Percentiles rank a stretch among this genome's conserved stretches.
Conservation (phyloP, 2,113 vertebrate genomes). For the Siphamia tubifer region DNA sequence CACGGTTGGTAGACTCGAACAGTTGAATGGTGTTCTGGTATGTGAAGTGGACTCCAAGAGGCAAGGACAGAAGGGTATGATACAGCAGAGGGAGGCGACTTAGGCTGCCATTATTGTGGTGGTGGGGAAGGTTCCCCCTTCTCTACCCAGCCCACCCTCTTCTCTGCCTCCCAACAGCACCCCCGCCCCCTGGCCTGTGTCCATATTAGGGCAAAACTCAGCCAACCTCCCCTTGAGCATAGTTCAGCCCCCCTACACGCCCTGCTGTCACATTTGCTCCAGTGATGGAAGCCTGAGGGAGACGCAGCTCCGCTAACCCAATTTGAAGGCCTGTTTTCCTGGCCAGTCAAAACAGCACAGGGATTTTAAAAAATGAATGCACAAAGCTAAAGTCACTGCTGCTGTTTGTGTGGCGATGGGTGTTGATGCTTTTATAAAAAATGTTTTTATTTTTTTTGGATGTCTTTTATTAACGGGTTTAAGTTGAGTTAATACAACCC, state of each 20-base stretch:
- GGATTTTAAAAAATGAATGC: conserved; percentile 55
- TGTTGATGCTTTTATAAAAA: background rate
- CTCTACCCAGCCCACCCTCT: conserved; percentile 41
- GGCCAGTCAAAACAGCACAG: conserved; percentile 45
- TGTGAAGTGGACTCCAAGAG: conserved; percentile 24
- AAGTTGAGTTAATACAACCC: background rate
- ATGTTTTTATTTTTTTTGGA: background rate
- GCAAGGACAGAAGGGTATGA: conserved; percentile 20
- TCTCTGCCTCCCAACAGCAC: conserved; percentile 4
- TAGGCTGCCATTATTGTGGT: conserved; percentile 66
- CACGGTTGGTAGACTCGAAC: conserved; percentile 4
- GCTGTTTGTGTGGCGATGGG: background rate
- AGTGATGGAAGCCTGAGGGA: conserved; percentile 56
- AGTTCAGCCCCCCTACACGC: conserved; percentile 47
- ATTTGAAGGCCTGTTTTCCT: conserved; percentile 54
- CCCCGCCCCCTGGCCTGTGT: conserved; percentile 18
- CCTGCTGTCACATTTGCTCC: conserved; percentile 70
- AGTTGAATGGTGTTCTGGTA: conserved; percentile 8
- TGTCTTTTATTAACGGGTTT: conserved; percentile 9
- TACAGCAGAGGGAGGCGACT: conserved; percentile 39
- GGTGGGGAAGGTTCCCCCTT: conserved; percentile 50
- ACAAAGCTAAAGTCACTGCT: background rate
- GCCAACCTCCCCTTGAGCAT: conserved; percentile 58
- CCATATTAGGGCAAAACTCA: conserved; percentile 76
- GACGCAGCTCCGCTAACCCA: conserved; percentile 61